Evolutionary conservation across 2,888 invertebrate species (phyloP).

Genomic region (Rotaria sp.): DNA sequence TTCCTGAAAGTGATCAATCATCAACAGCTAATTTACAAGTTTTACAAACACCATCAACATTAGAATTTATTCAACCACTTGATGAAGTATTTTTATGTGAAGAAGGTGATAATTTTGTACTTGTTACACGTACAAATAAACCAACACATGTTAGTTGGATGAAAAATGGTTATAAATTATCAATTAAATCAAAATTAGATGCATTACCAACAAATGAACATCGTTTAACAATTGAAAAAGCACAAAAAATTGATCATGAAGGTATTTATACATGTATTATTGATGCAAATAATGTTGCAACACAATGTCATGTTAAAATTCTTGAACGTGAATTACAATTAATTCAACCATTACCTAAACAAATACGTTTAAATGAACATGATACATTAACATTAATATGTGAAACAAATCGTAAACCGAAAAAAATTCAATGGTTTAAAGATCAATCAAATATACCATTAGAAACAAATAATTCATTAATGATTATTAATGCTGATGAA

Average conservation of each 20-base stretch:
- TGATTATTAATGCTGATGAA: background rate
- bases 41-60: background rate
- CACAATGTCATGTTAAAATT: constrained; percentile 10
- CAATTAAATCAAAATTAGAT: background rate
- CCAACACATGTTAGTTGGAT: constrained; percentile 20
- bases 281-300: constrained; percentile 9
- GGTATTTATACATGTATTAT: background rate
- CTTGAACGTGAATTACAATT: constrained; percentile 30
- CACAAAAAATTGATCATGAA: background rate
- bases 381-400: constrained; percentile 36
- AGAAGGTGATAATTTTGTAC: constrained; percentile 10
- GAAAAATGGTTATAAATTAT: constrained; percentile 28
- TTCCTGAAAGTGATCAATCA: constrained; percentile 19
- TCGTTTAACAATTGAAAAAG: background rate
- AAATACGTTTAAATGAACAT: constrained; percentile 33
- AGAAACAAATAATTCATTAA: background rate
- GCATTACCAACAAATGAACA: background rate
- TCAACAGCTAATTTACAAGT: background rate
- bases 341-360: constrained; percentile 31
- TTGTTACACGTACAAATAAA: constrained; percentile 14
- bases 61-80: constrained; percentile 22
- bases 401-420: constrained; percentile 30
- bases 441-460: constrained; percentile 19
- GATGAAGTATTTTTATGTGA: background rate
- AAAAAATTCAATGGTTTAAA: constrained; percentile 34